Evolutionary conservation across 2,888 invertebrate species (phyloP).

Genomic region (Campoplex nolae): DNA sequence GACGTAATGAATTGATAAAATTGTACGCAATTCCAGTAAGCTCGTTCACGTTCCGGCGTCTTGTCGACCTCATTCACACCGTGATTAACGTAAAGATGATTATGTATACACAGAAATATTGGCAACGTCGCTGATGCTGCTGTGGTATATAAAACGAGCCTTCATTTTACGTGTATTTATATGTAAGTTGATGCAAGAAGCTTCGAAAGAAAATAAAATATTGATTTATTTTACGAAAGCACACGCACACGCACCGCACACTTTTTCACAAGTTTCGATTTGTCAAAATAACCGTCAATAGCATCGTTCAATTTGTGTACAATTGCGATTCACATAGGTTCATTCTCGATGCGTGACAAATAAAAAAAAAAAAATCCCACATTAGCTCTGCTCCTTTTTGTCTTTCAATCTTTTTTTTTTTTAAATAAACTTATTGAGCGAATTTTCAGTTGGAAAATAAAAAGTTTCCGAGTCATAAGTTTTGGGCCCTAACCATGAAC

Average conservation of each 20-base stretch:
- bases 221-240: slow-evolving; percentile 46
- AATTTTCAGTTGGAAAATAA: not conserved
- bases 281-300: slow-evolving; percentile 14
- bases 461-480: slow-evolving; percentile 29
- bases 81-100: slow-evolving; percentile 13
- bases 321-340: slow-evolving; percentile 29
- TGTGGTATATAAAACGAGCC: slow-evolving; percentile 27
- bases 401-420: not conserved
- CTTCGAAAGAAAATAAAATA: slow-evolving; percentile 38
- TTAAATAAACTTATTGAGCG: not conserved
- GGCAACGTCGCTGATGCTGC: slow-evolving; percentile 58
- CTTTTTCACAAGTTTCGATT: slow-evolving; percentile 30
- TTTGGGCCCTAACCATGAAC: slow-evolving; percentile 87
- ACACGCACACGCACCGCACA: slow-evolving; percentile 25
- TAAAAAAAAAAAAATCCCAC: slow-evolving; percentile 7
- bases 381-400: slow-evolving; percentile 15
- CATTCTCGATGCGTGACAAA: slow-evolving; percentile 43
- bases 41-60: slow-evolving; percentile 39
- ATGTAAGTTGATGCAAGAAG: slow-evolving; percentile 62
- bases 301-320: slow-evolving; percentile 34
- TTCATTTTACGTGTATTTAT: slow-evolving; percentile 40
- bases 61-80: slow-evolving; percentile 35
- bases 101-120: slow-evolving; percentile 12
- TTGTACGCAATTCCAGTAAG: slow-evolving; percentile 54
- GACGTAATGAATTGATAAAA: not conserved